Base-by-base conservation (phyloP, 2,888 invertebrate species). In the Amblyteles armatorius region DNA sequence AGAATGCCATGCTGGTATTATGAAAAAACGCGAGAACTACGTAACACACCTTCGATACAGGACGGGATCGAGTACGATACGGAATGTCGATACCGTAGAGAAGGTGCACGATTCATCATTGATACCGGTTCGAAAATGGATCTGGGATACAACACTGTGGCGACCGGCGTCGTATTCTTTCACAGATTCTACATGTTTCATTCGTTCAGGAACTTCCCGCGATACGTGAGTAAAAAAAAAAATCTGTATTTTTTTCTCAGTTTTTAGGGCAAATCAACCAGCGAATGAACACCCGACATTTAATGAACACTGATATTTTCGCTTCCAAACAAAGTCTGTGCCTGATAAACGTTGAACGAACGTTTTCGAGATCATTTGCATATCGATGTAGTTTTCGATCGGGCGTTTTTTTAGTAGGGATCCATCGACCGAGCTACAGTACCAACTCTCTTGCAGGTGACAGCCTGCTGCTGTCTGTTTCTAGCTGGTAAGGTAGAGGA, bases 181-280 rank as follows among this genome's bases (percentile, higher is more conserved):
- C 99, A 99, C 94, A 96, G 99, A 84, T 99, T 99, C 94, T 99
- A 99, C 94, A 99, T 99, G 99, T 98, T 98, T 92, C 99, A 99
- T 94, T 98, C 99, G 26, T 99, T 99, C 93, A 97, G 97, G 93
- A 97, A 98, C 88, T 99, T 99, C 95, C 99, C 99, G 83, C 95
- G 99, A 94, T 99, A 98, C 94, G 99, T 96, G 93, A 95, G 96
- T 95, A 40, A 11, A 36, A 36, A 36, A 9, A 7, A 36, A 33
- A 33, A 33, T 36, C 40, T 40, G 7, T 36, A 1, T 11, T 40
- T 36, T 36, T 40, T 36, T 36, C 40, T 11, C 11, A 40, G 7
- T 11, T 40, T 40, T 40, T 40, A 40, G 40, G 40, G 9, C 40
- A 40, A 11, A 40, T 40, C 9, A 11, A 40, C 40, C 40, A 40